Evolutionary conservation across 2,888 invertebrate genomes (phyloP), one percentile per base, ranked within the genome.

Genomic region (Neoascia interrupta): DNA sequence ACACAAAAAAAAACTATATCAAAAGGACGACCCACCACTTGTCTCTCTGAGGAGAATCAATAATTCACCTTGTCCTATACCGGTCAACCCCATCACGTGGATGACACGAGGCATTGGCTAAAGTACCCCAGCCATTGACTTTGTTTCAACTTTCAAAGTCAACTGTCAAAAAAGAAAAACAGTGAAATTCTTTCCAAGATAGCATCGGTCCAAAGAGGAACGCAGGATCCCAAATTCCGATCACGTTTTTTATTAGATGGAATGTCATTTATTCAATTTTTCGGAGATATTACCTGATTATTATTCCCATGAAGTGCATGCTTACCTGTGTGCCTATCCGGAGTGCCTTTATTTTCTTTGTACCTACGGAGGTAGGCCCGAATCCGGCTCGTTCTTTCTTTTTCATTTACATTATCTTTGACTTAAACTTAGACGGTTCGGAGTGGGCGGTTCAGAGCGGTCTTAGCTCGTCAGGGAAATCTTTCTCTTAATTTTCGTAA

Each of bases 181-280:
- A 63, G 37, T 23, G 39, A 34, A 37, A 70, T 53, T 37, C 51
- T 61, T 43, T 21, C 21, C 5, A 21, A 8, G 11, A n/a, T 13
- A 39, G 13, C 49, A 13, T 18, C 18, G 16, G 16, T 16, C 39
- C 39, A 21, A 16, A 23, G 21, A 16, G n/a, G n/a, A n/a, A n/a
- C n/a, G 13, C 34, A n/a, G n/a, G 31, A 54, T 26, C 21, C 10
- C 37, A 61, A 64, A 81, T 81, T 76, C 76, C 72, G 47, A 76
- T 76, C 81, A 81, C 81, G 76, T 81, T 81, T 81, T 81, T 81
- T 81, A 81, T 81, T 81, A 81, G 76, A 75, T 70, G 76, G 76
- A 81, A 81, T 81, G 81, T 60, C 81, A 76, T 76, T 81, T 76
- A 81, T 81, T 72, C 76, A 76, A 81, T 81, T 81, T 81, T 79